These are phyloP conservation scores for Daboia siamensis DNA, from an alignment of 2,113 vertebrate species.

Conservation along the genomic window DNA sequence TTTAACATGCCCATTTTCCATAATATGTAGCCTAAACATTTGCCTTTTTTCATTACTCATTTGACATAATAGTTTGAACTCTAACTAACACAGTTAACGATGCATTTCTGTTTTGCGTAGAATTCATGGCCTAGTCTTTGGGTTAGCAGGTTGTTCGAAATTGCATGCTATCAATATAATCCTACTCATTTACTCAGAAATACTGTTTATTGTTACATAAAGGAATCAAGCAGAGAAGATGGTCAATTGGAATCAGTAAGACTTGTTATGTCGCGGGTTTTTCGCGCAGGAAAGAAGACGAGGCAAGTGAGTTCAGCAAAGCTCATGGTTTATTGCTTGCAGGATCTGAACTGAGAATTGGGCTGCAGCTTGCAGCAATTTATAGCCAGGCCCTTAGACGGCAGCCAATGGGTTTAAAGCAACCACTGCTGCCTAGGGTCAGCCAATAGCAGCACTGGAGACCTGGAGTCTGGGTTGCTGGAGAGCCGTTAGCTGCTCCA, in stretches of 20 bases:
- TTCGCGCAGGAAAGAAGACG: too few relatives aligned
- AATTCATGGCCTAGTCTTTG: neutral
- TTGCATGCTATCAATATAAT: neutral
- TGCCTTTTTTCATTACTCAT: constrained; percentile 15
- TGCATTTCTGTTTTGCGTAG: neutral
- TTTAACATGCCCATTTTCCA: constrained; percentile 21
- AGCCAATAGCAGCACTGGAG: too few relatives aligned
- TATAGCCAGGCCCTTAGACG: too few relatives aligned
- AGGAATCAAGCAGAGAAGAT: neutral
- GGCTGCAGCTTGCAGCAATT: too few relatives aligned
- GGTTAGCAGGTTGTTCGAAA: neutral
- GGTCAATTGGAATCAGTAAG: neutral
- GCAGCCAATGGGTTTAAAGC: too few relatives aligned
- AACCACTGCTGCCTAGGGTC: too few relatives aligned
- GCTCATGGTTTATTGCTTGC: too few relatives aligned
- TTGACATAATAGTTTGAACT: neutral
- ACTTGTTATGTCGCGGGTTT: too few relatives aligned
- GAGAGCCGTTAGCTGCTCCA: too few relatives aligned
- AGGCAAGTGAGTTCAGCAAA: too few relatives aligned
- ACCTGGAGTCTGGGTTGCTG: too few relatives aligned
- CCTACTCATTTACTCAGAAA: neutral
- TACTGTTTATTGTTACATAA: neutral
- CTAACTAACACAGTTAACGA: constrained; percentile 6
- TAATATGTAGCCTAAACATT: constrained; percentile 2
- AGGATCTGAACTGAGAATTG: too few relatives aligned